Conservation (phyloP, 2,113 vertebrate genomes). For the Hemibagrus wyckioides region DNA sequence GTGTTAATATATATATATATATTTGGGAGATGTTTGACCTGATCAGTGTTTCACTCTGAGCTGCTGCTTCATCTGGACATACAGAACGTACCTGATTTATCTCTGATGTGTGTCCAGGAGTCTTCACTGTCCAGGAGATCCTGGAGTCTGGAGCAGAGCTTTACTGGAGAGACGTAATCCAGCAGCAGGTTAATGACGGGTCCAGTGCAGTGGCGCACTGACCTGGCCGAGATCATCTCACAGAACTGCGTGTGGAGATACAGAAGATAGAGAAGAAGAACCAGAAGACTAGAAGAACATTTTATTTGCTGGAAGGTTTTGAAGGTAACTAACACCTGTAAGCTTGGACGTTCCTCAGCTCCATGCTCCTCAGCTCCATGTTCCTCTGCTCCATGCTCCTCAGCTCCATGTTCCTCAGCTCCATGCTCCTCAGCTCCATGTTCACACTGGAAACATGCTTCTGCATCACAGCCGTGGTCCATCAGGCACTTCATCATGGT, state of each 20-base stretch:
- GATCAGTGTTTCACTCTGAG: not conserved
- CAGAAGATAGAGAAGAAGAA: not conserved
- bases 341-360: not conserved
- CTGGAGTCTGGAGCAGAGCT: constrained; percentile 80
- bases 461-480: constrained; percentile 23
- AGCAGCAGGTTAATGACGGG: constrained; percentile 82
- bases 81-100: constrained; percentile 76
- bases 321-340: constrained; percentile 9
- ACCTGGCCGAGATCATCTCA: constrained; percentile 78
- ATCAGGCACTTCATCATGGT: constrained; percentile 68
- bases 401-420: too few species aligned
- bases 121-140: constrained; percentile 82
- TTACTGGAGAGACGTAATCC: constrained; percentile 84
- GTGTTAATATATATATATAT: too few species aligned
- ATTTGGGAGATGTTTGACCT: not conserved
- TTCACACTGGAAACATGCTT: constrained; percentile 74
- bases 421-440: constrained; percentile 74
- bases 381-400: constrained; percentile 66
- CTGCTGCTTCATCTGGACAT: not conserved
- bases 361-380: constrained; percentile 72
- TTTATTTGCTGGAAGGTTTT: not conserved
- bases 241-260: constrained; percentile 78
- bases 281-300: not conserved
- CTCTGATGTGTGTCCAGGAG: constrained; percentile 79
- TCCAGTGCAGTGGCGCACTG: constrained; percentile 75